Percentiles rank a stretch among this genome's conserved stretches.
Evolutionary conservation across 2,888 invertebrate species (phyloP).

Genomic region (Holacanthella duospinosa): DNA sequence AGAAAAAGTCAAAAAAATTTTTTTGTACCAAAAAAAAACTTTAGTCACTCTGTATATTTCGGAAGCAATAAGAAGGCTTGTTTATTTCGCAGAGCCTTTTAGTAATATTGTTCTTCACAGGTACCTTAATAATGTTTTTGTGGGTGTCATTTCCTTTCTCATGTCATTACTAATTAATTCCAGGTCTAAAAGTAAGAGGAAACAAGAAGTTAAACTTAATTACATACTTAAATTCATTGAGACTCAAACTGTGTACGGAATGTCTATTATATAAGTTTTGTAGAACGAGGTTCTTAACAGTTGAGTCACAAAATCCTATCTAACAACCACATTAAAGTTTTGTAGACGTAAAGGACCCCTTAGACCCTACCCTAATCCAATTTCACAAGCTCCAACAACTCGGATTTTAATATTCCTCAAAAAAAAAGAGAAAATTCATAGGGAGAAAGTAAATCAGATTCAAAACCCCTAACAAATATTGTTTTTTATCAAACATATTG

Average conservation of each 20-base stretch:
- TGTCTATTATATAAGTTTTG: not conserved
- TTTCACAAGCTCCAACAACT: not conserved
- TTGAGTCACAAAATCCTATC: not conserved
- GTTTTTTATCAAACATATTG: conserved; percentile 4
- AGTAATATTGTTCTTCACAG: too few relatives aligned
- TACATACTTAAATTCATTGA: not conserved
- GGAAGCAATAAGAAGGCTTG: too few relatives aligned
- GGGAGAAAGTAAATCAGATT: not conserved
- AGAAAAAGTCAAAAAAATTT: too few relatives aligned
- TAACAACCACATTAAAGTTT: not conserved
- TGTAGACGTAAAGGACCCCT: too few relatives aligned
- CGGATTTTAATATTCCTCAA: not conserved
- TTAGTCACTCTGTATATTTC: too few relatives aligned
- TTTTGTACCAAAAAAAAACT: too few relatives aligned
- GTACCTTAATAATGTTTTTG: too few relatives aligned
- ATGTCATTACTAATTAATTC: conserved; percentile 10
- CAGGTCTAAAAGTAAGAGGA: not conserved
- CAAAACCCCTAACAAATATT: not conserved
- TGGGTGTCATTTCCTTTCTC: conserved; percentile 1
- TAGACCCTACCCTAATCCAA: not conserved
- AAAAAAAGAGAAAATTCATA: not conserved
- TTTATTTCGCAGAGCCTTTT: too few relatives aligned
- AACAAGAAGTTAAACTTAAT: conserved; percentile 5
- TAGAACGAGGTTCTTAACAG: not conserved
- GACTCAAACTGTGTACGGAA: not conserved